Base-by-base conservation (phyloP, 2,888 invertebrate genomes). In the Chalcis sispes region DNA sequence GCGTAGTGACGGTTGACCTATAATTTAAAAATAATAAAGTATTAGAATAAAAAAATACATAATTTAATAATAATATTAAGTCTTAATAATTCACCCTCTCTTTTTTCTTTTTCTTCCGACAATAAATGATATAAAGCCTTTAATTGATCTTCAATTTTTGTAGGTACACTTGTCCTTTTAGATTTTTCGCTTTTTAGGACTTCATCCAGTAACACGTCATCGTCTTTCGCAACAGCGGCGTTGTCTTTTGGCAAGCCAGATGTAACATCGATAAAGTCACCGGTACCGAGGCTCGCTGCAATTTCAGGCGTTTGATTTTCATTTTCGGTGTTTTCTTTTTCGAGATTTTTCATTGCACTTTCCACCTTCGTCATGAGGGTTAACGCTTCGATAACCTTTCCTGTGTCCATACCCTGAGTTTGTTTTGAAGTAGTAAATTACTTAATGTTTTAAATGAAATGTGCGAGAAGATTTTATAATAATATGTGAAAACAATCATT, bases 291-390 rank as follows among this genome's bases (percentile, higher is more conserved):
- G 2, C 23, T 77, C 10, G 52, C 20, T 8, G 54, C 46, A 1
- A 10, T 1, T 1, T 13, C 13, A 13, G 42, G 36, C 25, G 8
- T 58, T 58, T 42, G 74, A 7, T 13, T 7, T 2, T 50, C 58
- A 0, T 10, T 27, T 2, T 36, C 46, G 1, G 42, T 62, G 1
- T 27, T 46, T 52, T 72, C 61, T 32, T 58, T 69, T 3, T 82
- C 79, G 5, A 79, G 25, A 15, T 40, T 73, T 40, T 79, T 78
- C 72, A 83, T 77, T 0, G 80, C 75, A 36, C 78, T 79, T 66
- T 83, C 84, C 27, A 81, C 79, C 75, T 81, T 81, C 3, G 81
- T 80, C 62, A 83, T 81, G 36, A 83, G 64, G 4, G 72, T 78
- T 64, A 83, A 75, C 15, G 82, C 81, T 52, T 82, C 81, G 36